A percentile compares a stretch with the other conserved stretches of the same genome.
These are phyloP conservation scores for Agrenia bidenticulata DNA, from an alignment of 2,888 invertebrate genomes.

Conservation along the genomic window DNA sequence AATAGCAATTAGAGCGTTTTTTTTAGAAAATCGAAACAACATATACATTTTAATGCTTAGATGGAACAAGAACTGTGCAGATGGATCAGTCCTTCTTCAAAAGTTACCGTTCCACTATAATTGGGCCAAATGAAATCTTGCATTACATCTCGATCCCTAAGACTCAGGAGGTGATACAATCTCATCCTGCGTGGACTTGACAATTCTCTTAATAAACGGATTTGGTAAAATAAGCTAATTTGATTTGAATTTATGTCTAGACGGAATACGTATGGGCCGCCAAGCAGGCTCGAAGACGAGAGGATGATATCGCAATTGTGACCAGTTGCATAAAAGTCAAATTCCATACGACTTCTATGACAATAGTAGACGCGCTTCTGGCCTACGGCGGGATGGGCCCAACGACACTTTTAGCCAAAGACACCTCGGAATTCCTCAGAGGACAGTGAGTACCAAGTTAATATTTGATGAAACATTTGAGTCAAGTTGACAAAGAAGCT, in stretches of 20 bases:
- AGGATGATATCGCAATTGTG: constrained; percentile 95
- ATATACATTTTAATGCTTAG: too few species aligned
- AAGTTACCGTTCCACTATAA: constrained; percentile 76
- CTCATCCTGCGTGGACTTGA: background rate
- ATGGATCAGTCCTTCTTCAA: constrained; percentile 54
- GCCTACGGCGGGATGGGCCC: constrained; percentile 95
- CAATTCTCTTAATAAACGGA: background rate
- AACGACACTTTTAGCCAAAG: constrained; percentile 71
- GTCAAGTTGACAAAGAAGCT: too few species aligned
- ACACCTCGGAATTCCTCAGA: constrained; percentile 64
- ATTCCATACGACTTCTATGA: constrained; percentile 61
- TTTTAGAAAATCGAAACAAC: background rate
- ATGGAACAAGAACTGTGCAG: background rate
- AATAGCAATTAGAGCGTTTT: too few species aligned
- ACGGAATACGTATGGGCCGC: constrained; percentile 78
- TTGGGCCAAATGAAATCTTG: constrained; percentile 76
- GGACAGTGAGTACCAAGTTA: constrained; percentile 60
- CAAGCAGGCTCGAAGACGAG: constrained; percentile 87
- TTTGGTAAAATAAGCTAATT: background rate
- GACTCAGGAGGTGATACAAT: constrained; percentile 58
- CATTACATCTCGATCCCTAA: constrained; percentile 76
- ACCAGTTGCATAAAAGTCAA: constrained; percentile 74
- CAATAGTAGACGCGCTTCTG: constrained; percentile 66
- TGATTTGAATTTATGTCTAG: constrained; percentile 52
- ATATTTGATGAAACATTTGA: background rate